Conservation (phyloP, 2,113 vertebrate genomes). For the Forbesichthys papilliferus region DNA sequence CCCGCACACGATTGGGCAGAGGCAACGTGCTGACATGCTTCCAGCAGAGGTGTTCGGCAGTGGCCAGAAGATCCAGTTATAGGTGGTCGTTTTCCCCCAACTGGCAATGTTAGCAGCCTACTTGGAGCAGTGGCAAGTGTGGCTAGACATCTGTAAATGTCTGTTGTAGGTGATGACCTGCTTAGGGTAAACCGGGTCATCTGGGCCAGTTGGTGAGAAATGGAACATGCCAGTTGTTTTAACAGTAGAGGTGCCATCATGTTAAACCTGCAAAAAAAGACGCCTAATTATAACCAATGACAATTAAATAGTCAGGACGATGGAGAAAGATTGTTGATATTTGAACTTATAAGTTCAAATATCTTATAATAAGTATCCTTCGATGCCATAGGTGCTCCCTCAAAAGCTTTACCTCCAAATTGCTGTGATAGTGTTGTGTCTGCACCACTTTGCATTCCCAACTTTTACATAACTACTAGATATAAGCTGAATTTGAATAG, state of each 20-base stretch:
- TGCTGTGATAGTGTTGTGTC: too few relatives aligned
- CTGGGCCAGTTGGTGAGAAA: constrained; percentile 55
- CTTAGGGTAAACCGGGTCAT: constrained; percentile 28
- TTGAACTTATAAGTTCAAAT: too few relatives aligned
- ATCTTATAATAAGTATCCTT: too few relatives aligned
- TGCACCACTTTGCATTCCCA: too few relatives aligned
- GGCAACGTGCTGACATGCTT: constrained; percentile 35
- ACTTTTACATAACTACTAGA: too few relatives aligned
- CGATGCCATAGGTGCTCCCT: too few relatives aligned
- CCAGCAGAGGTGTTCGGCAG: constrained; percentile 30
- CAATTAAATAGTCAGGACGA: neutral
- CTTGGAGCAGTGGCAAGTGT: constrained; percentile 32
- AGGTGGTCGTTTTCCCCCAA: constrained; percentile 7
- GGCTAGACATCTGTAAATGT: constrained; percentile 50
- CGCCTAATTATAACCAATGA: neutral
- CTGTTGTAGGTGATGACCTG: constrained; percentile 33
- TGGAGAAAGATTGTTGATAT: too few relatives aligned
- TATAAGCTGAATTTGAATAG: too few relatives aligned
- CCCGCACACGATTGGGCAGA: constrained; percentile 60
- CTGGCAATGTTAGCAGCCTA: constrained; percentile 15
- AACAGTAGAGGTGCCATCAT: constrained; percentile 73
- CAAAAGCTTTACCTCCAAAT: too few relatives aligned
- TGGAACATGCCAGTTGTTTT: constrained; percentile 46
- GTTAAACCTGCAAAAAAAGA: constrained; percentile 33
- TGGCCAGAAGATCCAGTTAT: neutral